Percentiles rank a stretch among this genome's conserved stretches.
Evolutionary conservation across 2,888 invertebrate genomes (phyloP).

Genomic region (Cephonodes hylas): DNA sequence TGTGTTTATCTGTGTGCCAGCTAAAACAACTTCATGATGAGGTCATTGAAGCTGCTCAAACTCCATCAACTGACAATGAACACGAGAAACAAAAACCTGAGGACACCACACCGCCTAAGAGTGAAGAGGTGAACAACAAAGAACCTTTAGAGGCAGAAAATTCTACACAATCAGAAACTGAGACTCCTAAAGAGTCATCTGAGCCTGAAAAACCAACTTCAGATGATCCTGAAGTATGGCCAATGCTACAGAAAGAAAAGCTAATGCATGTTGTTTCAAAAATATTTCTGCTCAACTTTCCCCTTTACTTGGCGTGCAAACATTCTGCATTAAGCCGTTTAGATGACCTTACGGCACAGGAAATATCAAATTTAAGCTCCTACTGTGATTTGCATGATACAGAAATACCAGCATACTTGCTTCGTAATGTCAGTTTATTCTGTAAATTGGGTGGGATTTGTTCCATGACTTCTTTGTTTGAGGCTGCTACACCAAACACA

Average conservation of each 20-base stretch:
- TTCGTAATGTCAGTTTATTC: conserved; percentile 95
- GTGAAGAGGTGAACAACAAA: conserved; percentile 42
- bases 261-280: conserved; percentile 93
- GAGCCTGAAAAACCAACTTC: conserved; percentile 35
- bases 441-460: conserved; percentile 95
- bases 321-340: conserved; percentile 90
- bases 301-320: conserved; percentile 92
- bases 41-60: conserved; percentile 65
- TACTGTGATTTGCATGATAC: conserved; percentile 96
- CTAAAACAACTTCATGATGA: conserved; percentile 86
- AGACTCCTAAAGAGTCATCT: conserved; percentile 29
- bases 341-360: conserved; percentile 92
- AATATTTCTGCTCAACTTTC: conserved; percentile 93
- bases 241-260: conserved; percentile 92
- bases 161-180: conserved; percentile 42
- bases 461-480: conserved; percentile 93
- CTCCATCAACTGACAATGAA: conserved; percentile 48
- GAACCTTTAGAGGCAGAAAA: conserved; percentile 41
- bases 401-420: conserved; percentile 93
- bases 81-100: conserved; percentile 50
- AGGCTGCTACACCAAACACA: conserved; percentile 85
- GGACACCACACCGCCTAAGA: conserved; percentile 31
- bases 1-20: conserved; percentile 91
- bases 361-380: conserved; percentile 88
- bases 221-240: conserved; percentile 82